Evolutionary conservation across 2,113 vertebrate genomes (phyloP), one percentile per base, ranked within the genome.

Genomic region (Nycticryphes semicollaris): DNA sequence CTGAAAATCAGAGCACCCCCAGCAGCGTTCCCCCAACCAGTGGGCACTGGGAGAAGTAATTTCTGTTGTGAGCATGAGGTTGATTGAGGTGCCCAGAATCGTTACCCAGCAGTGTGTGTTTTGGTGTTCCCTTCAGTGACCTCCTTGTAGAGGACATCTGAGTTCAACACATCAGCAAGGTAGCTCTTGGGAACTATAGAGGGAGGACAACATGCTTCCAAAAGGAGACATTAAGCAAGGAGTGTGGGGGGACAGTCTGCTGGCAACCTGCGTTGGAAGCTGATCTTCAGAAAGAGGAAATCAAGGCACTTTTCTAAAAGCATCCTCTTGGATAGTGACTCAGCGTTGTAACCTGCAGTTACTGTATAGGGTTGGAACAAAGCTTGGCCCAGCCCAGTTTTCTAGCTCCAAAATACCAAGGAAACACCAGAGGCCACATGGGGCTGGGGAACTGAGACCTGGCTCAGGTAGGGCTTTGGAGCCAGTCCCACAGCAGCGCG

Each of bases 401-500:
- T 57, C n/a, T 41, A 41, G 80, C 67, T 70, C 30, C 35, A 33
- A 11, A 60, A 27, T 21, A 60, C 22, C 23, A 33, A 39, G n/a
- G 28, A 39, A n/a, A 25, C 53, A 31, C 7, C 10, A 9, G 1
- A 3, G n/a, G 53, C 64, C 39, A 51, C 10, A 1, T 31, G 57
- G 48, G 31, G 39, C 48, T 45, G 81, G 64, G 47, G 79, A 33
- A 41, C 43, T 7, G 53, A 3, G 53, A 37, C 31, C 51, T 37
- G 64, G 53, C 64, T 59, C 28, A 23, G 45, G 64, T 25, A 1
- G 3, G 3, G 20, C 41, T 45, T 39, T 22, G 14, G 78, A 82
- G 6, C 51, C 28, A 3, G 21, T 48, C 30, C 48, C 45, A 1
- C 2, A 8, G 43, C 66, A 27, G 66, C 4, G 0, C 7, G 6